Base-by-base conservation (phyloP, 2,797 vertebrate species). In the Hafferia zeledoni region DNA sequence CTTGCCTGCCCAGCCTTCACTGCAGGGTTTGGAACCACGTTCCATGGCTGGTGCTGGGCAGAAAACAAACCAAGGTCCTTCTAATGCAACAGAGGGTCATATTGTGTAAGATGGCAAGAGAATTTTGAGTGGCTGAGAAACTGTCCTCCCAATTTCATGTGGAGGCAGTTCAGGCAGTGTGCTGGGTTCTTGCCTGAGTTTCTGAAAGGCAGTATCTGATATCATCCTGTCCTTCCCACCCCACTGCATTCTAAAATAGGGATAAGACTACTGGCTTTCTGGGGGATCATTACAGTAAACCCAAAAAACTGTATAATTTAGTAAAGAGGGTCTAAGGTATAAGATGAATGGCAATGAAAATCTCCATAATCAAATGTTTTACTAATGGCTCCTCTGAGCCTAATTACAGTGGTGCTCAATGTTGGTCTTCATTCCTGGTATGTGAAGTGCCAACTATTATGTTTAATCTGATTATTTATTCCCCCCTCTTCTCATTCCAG, bases 71-170 rank as follows among this genome's bases (percentile, higher is more conserved):
- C 33, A 22, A 31, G 4, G 17, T 35, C 19, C 27, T n/a, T 63
- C n/a, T 52, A 2, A 13, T 17, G 30, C 37, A n/a, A 23, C 3
- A 17, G 1, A 17, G 10, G n/a, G 7, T 19, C 1, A 7, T 35
- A 60, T 89, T 37, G 44, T 11, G 9, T 9, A 16, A 27, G 37
- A 15, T 56, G 24, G 18, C 4, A 33, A 78, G 53, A 24, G 49
- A 56, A 37, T 52, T 75, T 60, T 2, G 8, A 8, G 24, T 1
- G 2, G 8, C 17, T 84, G 41, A 44, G 74, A 47, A 88, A 10
- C 3, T 57, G 52, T 20, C 50, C 20, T 55, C 69, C 35, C 7
- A n/a, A 70, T 28, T 39, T 59, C 4, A 3, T 0, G 19, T 16
- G 4, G 1, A 43, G 44, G 28, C 43, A 33, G 35, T 15, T 71